Conservation (phyloP, 2,888 invertebrate genomes). For the Onthophagus sagittarius region DNA sequence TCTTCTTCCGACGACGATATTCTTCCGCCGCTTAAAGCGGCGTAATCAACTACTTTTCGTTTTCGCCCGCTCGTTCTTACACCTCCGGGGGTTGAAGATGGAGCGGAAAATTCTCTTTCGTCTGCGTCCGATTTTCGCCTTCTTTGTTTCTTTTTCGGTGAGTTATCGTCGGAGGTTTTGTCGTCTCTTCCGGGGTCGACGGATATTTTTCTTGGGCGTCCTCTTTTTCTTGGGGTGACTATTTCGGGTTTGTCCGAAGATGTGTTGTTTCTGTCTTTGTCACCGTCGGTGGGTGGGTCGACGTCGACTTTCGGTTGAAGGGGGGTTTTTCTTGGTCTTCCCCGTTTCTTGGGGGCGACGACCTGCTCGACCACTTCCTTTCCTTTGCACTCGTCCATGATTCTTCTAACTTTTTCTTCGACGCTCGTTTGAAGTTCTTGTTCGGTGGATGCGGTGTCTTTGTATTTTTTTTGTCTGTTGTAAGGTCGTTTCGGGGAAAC, state of each 20-base stretch:
- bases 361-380: neutral
- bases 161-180: neutral
- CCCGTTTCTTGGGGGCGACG: neutral
- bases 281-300: neutral
- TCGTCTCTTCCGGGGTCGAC: slow-evolving; percentile 2
- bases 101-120: slow-evolving; percentile 1
- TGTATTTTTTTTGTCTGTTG: neutral
- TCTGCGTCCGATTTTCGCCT: neutral
- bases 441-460: neutral
- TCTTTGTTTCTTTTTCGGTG: slow-evolving; percentile 5
- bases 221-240: neutral
- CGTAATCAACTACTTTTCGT: slow-evolving; percentile 21
- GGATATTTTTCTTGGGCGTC: slow-evolving; percentile 19
- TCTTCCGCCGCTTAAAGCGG: slow-evolving; percentile 14
- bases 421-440: neutral
- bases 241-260: neutral
- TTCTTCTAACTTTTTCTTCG: neutral
- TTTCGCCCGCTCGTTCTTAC: slow-evolving; percentile 19
- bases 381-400: neutral
- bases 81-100: neutral
- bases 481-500: neutral
- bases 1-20: slow-evolving; percentile 10
- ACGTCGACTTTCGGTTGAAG: neutral
- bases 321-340: slow-evolving; percentile 8
- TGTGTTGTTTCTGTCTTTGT: neutral